A percentile compares a stretch with the other conserved stretches of the same genome.
Evolutionary conservation across 1,140 invertebrate species (phyloP).

Genomic region (Hycleus cichorii): DNA sequence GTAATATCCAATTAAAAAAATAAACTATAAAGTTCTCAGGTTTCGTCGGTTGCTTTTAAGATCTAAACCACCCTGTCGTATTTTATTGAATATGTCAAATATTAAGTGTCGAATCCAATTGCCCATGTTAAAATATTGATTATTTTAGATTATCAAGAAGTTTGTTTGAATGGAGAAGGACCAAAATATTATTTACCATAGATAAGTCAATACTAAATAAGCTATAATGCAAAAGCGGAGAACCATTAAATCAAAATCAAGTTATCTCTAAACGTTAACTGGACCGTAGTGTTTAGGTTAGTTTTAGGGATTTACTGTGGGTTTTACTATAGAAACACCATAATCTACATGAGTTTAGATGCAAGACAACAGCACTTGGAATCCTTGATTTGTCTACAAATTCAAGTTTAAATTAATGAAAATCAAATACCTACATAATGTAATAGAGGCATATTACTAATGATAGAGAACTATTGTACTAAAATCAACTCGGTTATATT

Average conservation of each 20-base stretch:
- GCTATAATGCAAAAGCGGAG: constrained; percentile 3
- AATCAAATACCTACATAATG: too few species aligned
- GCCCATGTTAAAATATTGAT: neutral
- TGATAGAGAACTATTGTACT: too few species aligned
- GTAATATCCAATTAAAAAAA: constrained; percentile 33
- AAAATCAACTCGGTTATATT: too few species aligned
- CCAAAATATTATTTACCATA: neutral
- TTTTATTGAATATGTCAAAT: neutral
- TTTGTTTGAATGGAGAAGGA: neutral
- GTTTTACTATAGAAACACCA: too few species aligned
- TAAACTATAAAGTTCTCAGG: constrained; percentile 30
- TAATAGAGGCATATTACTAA: too few species aligned
- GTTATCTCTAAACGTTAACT: constrained; percentile 12
- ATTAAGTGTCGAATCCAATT: neutral
- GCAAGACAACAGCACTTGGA: too few species aligned
- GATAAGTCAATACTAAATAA: neutral
- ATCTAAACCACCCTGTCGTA: neutral
- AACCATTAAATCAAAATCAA: constrained; percentile 15
- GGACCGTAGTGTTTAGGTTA: constrained; percentile 16
- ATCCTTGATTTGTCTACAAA: too few species aligned
- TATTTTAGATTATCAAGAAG: neutral
- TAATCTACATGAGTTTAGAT: too few species aligned
- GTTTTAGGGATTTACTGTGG: constrained; percentile 4
- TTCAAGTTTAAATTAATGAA: too few species aligned
- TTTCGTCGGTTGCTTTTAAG: constrained; percentile 16